Evolutionary conservation across 92 coral and sea anemone genomes (phyloP), one percentile per base, ranked within the genome.

Genomic region (Diadumene lineata): DNA sequence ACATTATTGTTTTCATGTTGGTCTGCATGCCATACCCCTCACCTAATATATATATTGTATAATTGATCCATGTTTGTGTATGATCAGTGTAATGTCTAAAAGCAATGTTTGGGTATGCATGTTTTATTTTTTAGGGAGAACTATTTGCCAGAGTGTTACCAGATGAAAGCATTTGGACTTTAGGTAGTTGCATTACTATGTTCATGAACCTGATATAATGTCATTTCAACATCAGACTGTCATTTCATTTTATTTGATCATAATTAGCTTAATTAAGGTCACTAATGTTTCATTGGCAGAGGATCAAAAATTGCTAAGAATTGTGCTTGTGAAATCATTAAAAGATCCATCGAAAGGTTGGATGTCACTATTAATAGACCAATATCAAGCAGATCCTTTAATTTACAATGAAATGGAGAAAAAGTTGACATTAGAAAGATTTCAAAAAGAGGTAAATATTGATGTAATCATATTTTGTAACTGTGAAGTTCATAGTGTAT

Each of bases 381-480:
- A 94, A 62, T 94, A 88, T 70, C 73, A 62, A 53, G 93, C 89
- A 31, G 98, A 94, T 60, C 94, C 96, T 33, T 84, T 90, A 79
- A 88, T 90, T 33, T 92, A 85, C 50, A 84, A 74, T 67, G 98
- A 94, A 79, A 94, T 94, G 98, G 98, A 94, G 61, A 94, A 94
- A 76, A 94, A 94, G 73, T 60, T 94, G 55, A 94, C 98, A 13
- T 73, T 94, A 46, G 94, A 94, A 53, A 89, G 98, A 74, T 94
- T 91, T 73, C 98, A 94, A 69, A 94, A 87, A 28, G 98, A 94
- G 97, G 98, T 87, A 79, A 25, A 56, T 61, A 8, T 38, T 16
- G n/a, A n/a, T n/a, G n/a, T n/a, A n/a, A n/a, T n/a, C n/a, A n/a
- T n/a, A n/a, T n/a, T n/a, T n/a, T n/a, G n/a, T n/a, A n/a, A n/a